Conservation (phyloP, 37 sponge, comb jelly and placozoan species). For the Ephydatia muelleri region DNA sequence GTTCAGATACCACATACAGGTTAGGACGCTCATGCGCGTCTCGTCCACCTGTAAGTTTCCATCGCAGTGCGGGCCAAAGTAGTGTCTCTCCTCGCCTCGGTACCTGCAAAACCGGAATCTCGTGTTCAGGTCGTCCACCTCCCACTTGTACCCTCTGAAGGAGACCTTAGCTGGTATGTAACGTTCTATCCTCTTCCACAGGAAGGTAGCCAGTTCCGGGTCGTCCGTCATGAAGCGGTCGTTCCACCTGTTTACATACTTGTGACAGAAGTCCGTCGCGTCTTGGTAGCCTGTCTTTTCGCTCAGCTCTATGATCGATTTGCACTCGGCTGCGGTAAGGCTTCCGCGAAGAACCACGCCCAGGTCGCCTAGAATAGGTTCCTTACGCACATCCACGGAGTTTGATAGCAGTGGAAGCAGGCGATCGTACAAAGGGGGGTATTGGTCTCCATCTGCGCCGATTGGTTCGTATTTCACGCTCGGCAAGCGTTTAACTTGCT, state of each 20-base stretch:
- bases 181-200: slow-evolving; percentile 74
- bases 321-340: slow-evolving; percentile 65
- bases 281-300: slow-evolving; percentile 72
- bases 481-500: too few species aligned
- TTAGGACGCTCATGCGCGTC: slow-evolving; percentile 47
- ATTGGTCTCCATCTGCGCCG: neutral
- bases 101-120: slow-evolving; percentile 84
- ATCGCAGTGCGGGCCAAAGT: slow-evolving; percentile 79
- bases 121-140: slow-evolving; percentile 55
- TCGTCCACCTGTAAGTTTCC: slow-evolving; percentile 49
- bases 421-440: neutral
- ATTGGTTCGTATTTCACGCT: neutral
- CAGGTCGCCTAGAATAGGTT: slow-evolving; percentile 25
- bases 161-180: slow-evolving; percentile 43
- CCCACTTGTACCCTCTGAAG: slow-evolving; percentile 38
- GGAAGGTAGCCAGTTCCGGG: slow-evolving; percentile 49
- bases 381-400: neutral
- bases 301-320: slow-evolving; percentile 44
- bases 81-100: slow-evolving; percentile 54
- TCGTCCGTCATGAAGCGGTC: slow-evolving; percentile 86
- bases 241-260: slow-evolving; percentile 62
- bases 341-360: slow-evolving; percentile 55
- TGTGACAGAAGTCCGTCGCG: slow-evolving; percentile 68
- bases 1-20: slow-evolving; percentile 85
- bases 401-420: neutral